phyloP scores from a whole-genome alignment of 2,113 vertebrate genomes.

The Aleadryas rufinucha region DNA sequence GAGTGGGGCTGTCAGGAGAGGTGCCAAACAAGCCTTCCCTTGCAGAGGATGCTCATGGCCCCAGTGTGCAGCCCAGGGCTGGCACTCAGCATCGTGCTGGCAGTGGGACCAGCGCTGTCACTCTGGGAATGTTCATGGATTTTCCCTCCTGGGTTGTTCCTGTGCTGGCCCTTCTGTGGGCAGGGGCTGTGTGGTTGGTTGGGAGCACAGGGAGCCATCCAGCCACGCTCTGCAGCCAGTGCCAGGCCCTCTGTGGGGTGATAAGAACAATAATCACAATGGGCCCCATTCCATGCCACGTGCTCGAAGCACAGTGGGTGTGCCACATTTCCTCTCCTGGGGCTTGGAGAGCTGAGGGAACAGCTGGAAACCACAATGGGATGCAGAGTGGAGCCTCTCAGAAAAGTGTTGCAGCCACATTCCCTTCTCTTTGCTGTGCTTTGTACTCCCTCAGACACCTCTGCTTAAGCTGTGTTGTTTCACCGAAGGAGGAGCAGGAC shows the following conservation, averaged over 20 bases:
- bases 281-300: accelerated
- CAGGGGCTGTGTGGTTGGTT: not conserved
- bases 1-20: not conserved
- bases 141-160: not conserved
- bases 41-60: not conserved
- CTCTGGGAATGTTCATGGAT: not conserved
- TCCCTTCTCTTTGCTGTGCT: not conserved
- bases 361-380: not conserved
- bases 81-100: not conserved
- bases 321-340: not conserved
- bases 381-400: not conserved
- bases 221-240: not conserved
- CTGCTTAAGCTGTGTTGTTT: not conserved
- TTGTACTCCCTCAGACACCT: not conserved
- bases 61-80: not conserved
- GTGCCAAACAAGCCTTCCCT: not conserved
- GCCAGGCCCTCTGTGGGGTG: not conserved
- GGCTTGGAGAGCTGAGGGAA: not conserved
- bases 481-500: not conserved
- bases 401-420: not conserved
- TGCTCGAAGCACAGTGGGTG: not conserved
- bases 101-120: accelerated
- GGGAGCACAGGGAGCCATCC: not conserved
- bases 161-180: not conserved
- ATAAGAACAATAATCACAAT: accelerated